A percentile compares a stretch with the other conserved stretches of the same genome.
phyloP scores from a whole-genome alignment of 1,140 invertebrate genomes.

The Lepidurus couesii region DNA sequence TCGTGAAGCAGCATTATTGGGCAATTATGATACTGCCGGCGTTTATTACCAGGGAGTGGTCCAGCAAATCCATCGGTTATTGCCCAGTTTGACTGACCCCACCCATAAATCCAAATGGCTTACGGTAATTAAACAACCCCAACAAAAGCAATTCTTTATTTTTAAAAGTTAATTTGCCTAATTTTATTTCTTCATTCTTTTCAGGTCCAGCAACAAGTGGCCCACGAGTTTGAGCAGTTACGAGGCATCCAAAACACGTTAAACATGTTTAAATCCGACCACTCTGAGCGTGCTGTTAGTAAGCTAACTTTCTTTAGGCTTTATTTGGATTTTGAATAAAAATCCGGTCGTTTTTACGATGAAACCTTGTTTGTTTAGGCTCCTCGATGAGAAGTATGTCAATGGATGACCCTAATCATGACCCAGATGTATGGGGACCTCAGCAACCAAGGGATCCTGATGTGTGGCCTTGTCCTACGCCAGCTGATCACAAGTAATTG shows the following conservation, averaged over 20 bases:
- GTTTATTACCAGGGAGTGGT: constrained; percentile 93
- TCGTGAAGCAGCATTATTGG: constrained; percentile 86
- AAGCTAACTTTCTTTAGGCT: constrained; percentile 24
- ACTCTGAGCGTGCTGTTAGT: constrained; percentile 45
- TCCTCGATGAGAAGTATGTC: constrained; percentile 33
- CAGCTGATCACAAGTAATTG: constrained; percentile 63
- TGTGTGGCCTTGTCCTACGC: constrained; percentile 84
- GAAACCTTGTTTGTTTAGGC: neutral
- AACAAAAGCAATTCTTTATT: constrained; percentile 27
- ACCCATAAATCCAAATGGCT: constrained; percentile 82
- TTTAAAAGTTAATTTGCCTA: neutral
- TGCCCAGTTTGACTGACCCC: constrained; percentile 70
- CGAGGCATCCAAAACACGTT: constrained; percentile 71
- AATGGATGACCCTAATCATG: constrained; percentile 41
- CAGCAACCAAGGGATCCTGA: constrained; percentile 71
- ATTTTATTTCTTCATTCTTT: constrained; percentile 35
- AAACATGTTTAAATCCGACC: constrained; percentile 56
- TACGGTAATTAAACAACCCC: constrained; percentile 53
- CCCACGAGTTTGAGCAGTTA: constrained; percentile 82
- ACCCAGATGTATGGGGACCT: constrained; percentile 67
- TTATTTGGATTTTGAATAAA: constrained; percentile 17
- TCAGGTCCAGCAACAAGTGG: constrained; percentile 83
- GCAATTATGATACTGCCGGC: constrained; percentile 89
- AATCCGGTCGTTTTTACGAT: constrained; percentile 5
- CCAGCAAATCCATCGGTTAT: constrained; percentile 78